Evolutionary conservation across 1,140 invertebrate genomes (phyloP).

Genomic region (Onthophagus taurus): DNA sequence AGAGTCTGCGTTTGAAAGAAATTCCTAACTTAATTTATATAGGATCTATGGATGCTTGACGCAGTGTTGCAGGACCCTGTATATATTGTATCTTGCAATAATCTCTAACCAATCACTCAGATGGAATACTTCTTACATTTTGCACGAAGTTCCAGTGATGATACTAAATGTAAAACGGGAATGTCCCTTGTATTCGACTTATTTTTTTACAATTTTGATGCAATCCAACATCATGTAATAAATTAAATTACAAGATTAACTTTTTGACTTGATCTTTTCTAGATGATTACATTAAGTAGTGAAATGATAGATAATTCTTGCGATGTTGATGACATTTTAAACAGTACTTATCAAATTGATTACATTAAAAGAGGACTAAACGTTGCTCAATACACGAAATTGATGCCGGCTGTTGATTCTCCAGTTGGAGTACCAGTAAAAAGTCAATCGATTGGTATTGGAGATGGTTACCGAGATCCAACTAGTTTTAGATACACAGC

Average conservation of each 20-base stretch:
- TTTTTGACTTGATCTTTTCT: slow-evolving; percentile 15
- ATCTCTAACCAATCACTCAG: too few relatives aligned
- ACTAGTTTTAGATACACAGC: slow-evolving; percentile 37
- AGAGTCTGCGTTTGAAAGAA: too few relatives aligned
- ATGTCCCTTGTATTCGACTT: too few relatives aligned
- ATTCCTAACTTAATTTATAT: too few relatives aligned
- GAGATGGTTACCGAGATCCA: slow-evolving; percentile 39
- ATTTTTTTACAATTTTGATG: too few relatives aligned
- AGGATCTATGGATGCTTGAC: too few relatives aligned
- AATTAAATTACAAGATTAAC: neutral
- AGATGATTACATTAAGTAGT: slow-evolving; percentile 47
- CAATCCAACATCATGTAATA: too few relatives aligned
- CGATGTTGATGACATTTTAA: slow-evolving; percentile 48
- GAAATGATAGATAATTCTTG: slow-evolving; percentile 48
- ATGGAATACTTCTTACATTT: too few relatives aligned
- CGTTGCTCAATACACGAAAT: slow-evolving; percentile 33
- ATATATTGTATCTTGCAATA: too few relatives aligned
- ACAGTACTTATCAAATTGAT: slow-evolving; percentile 48
- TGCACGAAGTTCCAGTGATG: too few relatives aligned
- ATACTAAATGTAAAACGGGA: too few relatives aligned
- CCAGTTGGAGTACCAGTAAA: slow-evolving; percentile 37
- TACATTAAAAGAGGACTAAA: slow-evolving; percentile 43
- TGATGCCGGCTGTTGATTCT: slow-evolving; percentile 39
- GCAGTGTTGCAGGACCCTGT: too few relatives aligned
- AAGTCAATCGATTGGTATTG: slow-evolving; percentile 31